A percentile compares a stretch with the other conserved stretches of the same genome.
phyloP scores from a whole-genome alignment of 1,140 invertebrate genomes.

The Drosophila trapezifrons region DNA sequence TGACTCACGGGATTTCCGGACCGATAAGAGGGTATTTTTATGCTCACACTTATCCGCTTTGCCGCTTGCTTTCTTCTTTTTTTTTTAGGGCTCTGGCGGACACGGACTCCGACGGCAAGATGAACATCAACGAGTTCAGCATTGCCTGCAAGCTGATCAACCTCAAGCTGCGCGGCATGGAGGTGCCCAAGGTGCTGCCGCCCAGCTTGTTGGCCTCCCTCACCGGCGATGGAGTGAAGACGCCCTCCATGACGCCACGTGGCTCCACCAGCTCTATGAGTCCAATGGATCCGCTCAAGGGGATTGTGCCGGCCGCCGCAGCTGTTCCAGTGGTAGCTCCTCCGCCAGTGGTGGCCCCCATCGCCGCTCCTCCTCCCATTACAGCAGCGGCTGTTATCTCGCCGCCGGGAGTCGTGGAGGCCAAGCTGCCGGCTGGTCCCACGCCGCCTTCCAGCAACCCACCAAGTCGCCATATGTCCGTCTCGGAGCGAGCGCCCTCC shows the following conservation, averaged over 20 bases:
- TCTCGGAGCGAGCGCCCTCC: conserved; percentile 81
- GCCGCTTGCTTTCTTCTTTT: conserved; percentile 29
- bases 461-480: conserved; percentile 83
- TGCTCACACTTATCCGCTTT: conserved; percentile 15
- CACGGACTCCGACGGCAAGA: conserved; percentile 97
- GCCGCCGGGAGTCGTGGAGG: conserved; percentile 51
- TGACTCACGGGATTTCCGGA: conserved; percentile 84
- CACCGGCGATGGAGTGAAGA: conserved; percentile 81
- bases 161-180: conserved; percentile 95
- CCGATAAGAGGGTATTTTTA: conserved; percentile 34
- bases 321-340: conserved; percentile 42
- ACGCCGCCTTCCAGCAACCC: conserved; percentile 82
- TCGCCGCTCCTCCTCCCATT: conserved; percentile 32
- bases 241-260: conserved; percentile 77
- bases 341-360: conserved; percentile 19
- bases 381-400: conserved; percentile 55
- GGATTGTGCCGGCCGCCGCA: conserved; percentile 36
- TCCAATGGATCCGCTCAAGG: conserved; percentile 74
- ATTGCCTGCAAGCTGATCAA: conserved; percentile 99
- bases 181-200: conserved; percentile 94
- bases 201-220: conserved; percentile 89
- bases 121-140: conserved; percentile 98
- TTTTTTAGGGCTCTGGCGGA: conserved; percentile 93
- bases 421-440: conserved; percentile 73
- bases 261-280: conserved; percentile 76